Percentiles rank a stretch among this genome's conserved stretches.
These are phyloP conservation scores for Pan paniscus DNA, from an alignment of 2,113 vertebrate genomes.

Conservation along the genomic window DNA sequence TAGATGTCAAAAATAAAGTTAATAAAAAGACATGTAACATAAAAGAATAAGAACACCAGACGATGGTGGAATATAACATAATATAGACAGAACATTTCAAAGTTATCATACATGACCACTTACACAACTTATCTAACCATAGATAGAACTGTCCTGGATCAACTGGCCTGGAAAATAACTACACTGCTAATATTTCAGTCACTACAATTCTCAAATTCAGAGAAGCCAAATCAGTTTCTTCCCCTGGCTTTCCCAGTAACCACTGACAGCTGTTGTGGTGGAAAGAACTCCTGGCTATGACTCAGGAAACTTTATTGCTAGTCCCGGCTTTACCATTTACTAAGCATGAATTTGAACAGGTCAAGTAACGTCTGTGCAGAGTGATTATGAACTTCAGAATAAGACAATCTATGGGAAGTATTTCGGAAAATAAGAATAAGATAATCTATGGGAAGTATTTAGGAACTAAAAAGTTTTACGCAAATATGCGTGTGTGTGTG, in stretches of 20 bases:
- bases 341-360: slow-evolving; percentile 39
- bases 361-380: slow-evolving; percentile 33
- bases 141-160: neutral
- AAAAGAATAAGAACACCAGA: neutral
- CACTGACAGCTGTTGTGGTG: slow-evolving; percentile 59
- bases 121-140: neutral
- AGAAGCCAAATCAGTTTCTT: slow-evolving; percentile 53
- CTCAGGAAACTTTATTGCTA: slow-evolving; percentile 63
- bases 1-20: slow-evolving; percentile 38
- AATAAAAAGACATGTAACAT: slow-evolving; percentile 24
- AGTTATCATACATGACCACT: neutral
- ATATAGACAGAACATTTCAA: neutral
- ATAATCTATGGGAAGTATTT: neutral
- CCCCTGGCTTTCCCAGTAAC: slow-evolving; percentile 14
- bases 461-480: neutral
- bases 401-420: slow-evolving; percentile 11
- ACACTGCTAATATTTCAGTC: slow-evolving; percentile 25
- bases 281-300: slow-evolving; percentile 72
- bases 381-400: slow-evolving; percentile 54
- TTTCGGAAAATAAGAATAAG: slow-evolving; percentile 37
- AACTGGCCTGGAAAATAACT: slow-evolving; percentile 48
- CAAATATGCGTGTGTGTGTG: neutral
- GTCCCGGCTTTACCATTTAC: slow-evolving; percentile 1
- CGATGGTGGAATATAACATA: neutral
- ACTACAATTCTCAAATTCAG: slow-evolving; percentile 27